phyloP scores from a whole-genome alignment of 1,140 invertebrate genomes.

The Sycophaga agraensis region DNA sequence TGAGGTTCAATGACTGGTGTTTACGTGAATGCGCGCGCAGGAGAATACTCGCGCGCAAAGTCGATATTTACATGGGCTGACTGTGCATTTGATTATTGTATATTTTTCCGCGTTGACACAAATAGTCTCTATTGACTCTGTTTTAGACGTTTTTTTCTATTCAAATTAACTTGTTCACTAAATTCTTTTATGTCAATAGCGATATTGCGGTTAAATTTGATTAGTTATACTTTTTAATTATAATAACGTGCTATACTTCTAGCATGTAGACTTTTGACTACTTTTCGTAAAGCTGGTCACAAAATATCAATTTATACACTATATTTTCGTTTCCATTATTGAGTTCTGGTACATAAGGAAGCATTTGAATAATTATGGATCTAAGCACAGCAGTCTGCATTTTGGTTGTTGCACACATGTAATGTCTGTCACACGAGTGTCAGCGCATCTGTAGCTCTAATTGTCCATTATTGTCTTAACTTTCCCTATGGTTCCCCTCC shows the following conservation, averaged over 20 bases:
- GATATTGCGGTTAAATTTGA: no score
- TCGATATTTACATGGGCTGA: conserved; percentile 13
- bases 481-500: not conserved
- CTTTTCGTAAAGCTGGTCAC: conserved; percentile 4
- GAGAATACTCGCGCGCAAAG: not conserved
- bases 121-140: no score
- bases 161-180: no score
- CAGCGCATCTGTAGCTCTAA: conserved; percentile 35
- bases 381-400: conserved; percentile 40
- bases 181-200: no score
- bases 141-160: no score
- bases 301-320: not conserved
- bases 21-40: not conserved
- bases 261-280: no score
- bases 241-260: no score
- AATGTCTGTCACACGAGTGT: not conserved
- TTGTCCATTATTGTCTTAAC: conserved; percentile 22
- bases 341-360: no score
- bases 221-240: no score
- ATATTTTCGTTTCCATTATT: no score
- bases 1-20: conserved; percentile 21
- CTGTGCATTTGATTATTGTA: not conserved
- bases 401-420: conserved; percentile 40
- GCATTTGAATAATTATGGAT: no score
- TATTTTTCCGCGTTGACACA: not conserved